Conservation (phyloP, 2,888 invertebrate genomes). For the Protonemura montana region DNA sequence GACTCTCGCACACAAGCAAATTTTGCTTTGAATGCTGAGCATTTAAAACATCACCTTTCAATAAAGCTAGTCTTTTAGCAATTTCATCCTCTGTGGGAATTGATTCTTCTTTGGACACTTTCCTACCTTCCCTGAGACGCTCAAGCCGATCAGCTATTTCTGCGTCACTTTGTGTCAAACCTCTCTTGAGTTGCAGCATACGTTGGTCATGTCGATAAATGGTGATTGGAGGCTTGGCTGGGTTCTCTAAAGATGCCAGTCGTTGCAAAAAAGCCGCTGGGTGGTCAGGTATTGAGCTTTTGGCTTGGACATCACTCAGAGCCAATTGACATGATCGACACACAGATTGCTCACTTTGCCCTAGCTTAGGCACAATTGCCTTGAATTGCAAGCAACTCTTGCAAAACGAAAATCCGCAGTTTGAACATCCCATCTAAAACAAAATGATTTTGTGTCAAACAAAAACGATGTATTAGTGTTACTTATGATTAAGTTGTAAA, state of each 20-base stretch:
- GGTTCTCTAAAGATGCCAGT: slow-evolving; percentile 65
- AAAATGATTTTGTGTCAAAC: too few species aligned
- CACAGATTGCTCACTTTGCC: slow-evolving; percentile 71
- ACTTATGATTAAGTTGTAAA: slow-evolving; percentile 15
- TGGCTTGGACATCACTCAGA: slow-evolving; percentile 52
- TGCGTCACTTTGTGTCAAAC: slow-evolving; percentile 65
- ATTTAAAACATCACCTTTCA: slow-evolving; percentile 68
- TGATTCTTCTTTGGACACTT: slow-evolving; percentile 55
- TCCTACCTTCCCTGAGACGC: slow-evolving; percentile 69
- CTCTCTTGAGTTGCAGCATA: slow-evolving; percentile 57
- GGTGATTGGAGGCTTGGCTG: slow-evolving; percentile 64
- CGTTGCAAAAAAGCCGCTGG: slow-evolving; percentile 55
- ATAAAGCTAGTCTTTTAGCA: slow-evolving; percentile 68
- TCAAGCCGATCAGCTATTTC: slow-evolving; percentile 72
- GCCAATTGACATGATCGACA: slow-evolving; percentile 66
- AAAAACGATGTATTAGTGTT: slow-evolving; percentile 39
- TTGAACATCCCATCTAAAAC: slow-evolving; percentile 81
- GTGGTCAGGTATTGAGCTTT: slow-evolving; percentile 50
- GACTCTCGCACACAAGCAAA: slow-evolving; percentile 61
- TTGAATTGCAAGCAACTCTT: slow-evolving; percentile 80
- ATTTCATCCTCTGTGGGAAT: slow-evolving; percentile 71
- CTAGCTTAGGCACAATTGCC: slow-evolving; percentile 68
- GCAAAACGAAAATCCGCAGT: slow-evolving; percentile 85
- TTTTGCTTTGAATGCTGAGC: slow-evolving; percentile 37
- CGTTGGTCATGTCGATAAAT: slow-evolving; percentile 61